Base-by-base conservation (phyloP, 2,113 vertebrate genomes). In the Brachypteracias leptosomus region DNA sequence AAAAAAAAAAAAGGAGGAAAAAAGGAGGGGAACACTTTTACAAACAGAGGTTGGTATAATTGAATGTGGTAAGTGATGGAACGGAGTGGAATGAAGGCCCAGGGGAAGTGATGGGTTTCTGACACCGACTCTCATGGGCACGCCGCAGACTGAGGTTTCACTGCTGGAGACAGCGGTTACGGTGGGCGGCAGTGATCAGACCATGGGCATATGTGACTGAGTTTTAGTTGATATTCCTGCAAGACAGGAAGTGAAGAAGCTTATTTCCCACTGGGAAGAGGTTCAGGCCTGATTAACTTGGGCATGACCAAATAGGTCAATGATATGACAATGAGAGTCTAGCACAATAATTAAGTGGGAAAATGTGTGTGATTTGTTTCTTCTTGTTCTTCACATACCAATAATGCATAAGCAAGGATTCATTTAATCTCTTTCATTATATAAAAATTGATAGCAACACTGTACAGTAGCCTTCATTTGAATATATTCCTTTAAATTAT, bases 261-360 rank as follows among this genome's bases (percentile, higher is more conserved):
- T 96, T 94, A 97, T 98, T 97, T 98, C 98, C 98, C 97, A 97
- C 98, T 97, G 98, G 98, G 98, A 97, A 85, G 98, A 98, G 97
- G 97, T 97, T 98, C 98, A 98, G 98, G 98, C 97, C 97, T 98
- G 98, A 98, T 98, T 98, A 98, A 98, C 97, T 98, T 98, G 96
- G 97, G 98, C 98, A 97, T 98, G 98, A 98, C 98, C 98, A 98
- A 98, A 98, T 96, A 98, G 98, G 98, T 98, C 98, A 98, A 97
- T 98, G 97, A 98, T 97, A 98, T 97, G 98, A 98, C 98, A 97
- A 96, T 97, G 93, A 97, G 97, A 96, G 97, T 97, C 97, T 97
- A 98, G 98, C 97, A 98, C 97, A 97, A 98, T 98, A 98, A 98
- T 98, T 98, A 98, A 98, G 96, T 98, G 96, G 95, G 93, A 92